Percentiles rank a stretch among this genome's conserved stretches.
These are phyloP conservation scores for Nothobranchius kuhntae DNA, from an alignment of 2,113 vertebrate species.

Conservation along the genomic window DNA sequence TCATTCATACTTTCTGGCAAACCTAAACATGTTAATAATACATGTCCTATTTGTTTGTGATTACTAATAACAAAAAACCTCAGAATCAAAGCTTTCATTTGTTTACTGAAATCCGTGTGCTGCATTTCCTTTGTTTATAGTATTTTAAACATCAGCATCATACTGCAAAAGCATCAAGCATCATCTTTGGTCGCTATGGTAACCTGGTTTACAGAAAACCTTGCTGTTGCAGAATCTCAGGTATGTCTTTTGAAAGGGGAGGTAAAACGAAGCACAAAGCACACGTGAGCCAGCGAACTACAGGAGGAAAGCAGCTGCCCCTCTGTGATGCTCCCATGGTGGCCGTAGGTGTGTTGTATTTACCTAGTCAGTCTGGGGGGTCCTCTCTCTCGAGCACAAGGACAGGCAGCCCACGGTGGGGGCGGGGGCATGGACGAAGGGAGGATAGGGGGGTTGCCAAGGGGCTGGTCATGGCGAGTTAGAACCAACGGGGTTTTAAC, in stretches of 20 bases:
- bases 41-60: conserved; percentile 18
- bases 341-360: conserved; percentile 78
- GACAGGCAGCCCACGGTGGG: conserved; percentile 86
- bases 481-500: conserved; percentile 82
- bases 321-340: conserved; percentile 54
- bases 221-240: conserved; percentile 72
- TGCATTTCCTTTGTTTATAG: conserved; percentile 53
- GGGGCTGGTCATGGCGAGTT: conserved; percentile 81
- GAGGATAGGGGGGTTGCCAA: conserved; percentile 82
- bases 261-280: conserved; percentile 42
- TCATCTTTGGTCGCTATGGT: conserved; percentile 77
- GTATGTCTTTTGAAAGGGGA: conserved; percentile 61
- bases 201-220: conserved; percentile 63
- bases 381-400: conserved; percentile 86
- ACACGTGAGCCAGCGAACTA: conserved; percentile 65
- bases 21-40: not conserved
- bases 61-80: conserved; percentile 22
- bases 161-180: conserved; percentile 52
- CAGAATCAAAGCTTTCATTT: conserved; percentile 60
- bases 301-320: conserved; percentile 58
- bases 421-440: conserved; percentile 78
- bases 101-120: conserved; percentile 45
- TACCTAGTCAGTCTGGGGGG: conserved; percentile 89
- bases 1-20: no score
- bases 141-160: conserved; percentile 54